Evolutionary conservation across 2,113 vertebrate species (phyloP).

Genomic region (Microcebus murinus): DNA sequence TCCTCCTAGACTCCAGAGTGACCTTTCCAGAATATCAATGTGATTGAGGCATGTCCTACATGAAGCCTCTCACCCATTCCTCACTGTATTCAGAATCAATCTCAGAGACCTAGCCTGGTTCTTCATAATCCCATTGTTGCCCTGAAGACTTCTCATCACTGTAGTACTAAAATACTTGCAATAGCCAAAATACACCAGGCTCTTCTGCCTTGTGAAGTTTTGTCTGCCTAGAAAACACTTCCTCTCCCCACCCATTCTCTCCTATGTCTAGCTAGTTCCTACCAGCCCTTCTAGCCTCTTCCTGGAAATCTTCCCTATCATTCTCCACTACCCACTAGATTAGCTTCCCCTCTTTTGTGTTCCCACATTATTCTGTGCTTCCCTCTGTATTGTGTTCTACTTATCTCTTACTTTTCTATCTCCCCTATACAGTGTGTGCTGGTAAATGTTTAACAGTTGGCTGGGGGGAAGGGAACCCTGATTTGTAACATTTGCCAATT

Average conservation of each 20-base stretch:
- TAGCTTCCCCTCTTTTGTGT: not conserved
- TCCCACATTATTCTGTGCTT: not conserved
- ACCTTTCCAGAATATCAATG: not conserved
- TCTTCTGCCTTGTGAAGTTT: not conserved
- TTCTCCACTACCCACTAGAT: not conserved
- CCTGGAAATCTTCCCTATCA: not conserved
- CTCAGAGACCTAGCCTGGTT: not conserved
- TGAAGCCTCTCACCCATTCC: not conserved
- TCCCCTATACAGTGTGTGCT: not conserved
- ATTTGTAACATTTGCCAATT: slow-evolving; percentile 22
- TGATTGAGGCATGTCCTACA: not conserved
- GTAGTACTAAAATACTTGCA: not conserved
- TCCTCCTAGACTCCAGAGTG: not conserved
- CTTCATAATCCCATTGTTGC: not conserved
- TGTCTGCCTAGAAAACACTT: not conserved
- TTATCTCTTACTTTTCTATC: not conserved
- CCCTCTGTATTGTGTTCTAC: not conserved
- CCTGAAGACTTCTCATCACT: not conserved
- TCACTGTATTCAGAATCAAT: not conserved
- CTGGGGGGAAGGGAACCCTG: not conserved
- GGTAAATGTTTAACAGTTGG: not conserved
- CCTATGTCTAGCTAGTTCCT: not conserved
- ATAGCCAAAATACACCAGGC: not conserved
- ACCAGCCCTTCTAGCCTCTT: not conserved
- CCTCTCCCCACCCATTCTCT: not conserved